Evolutionary conservation across 2,888 invertebrate genomes (phyloP).

Genomic region (Kuschelorhynchus macadamiae): DNA sequence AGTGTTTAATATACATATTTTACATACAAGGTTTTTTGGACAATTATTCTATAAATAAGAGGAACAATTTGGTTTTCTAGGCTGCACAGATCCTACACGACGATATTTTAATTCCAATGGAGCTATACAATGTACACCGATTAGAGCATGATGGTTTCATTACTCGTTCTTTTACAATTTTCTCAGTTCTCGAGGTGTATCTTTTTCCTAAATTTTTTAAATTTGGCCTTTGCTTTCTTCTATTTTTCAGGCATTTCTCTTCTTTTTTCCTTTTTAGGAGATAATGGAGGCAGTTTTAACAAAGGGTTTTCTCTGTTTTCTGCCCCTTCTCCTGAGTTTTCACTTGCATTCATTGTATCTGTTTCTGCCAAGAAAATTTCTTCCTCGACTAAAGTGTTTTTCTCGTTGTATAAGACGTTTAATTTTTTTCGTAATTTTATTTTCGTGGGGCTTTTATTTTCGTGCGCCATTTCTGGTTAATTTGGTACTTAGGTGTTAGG

Average conservation of each 20-base stretch:
- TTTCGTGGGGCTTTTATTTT: slow-evolving; percentile 26
- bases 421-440: slow-evolving; percentile 26
- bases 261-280: slow-evolving; percentile 11
- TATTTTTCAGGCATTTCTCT: neutral
- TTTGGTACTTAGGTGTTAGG: too few species aligned
- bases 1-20: slow-evolving; percentile 32
- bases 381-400: slow-evolving; percentile 26
- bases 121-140: slow-evolving; percentile 10
- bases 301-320: neutral
- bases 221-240: slow-evolving; percentile 11
- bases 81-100: slow-evolving; percentile 19
- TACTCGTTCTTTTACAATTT: slow-evolving; percentile 10
- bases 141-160: slow-evolving; percentile 7
- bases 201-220: slow-evolving; percentile 15
- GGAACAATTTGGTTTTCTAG: slow-evolving; percentile 28
- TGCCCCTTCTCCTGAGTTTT: slow-evolving; percentile 9
- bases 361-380: slow-evolving; percentile 24
- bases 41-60: slow-evolving; percentile 20
- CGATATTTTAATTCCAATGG: slow-evolving; percentile 16
- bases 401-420: slow-evolving; percentile 16
- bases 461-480: too few species aligned
- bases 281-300: neutral
- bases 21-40: slow-evolving; percentile 25
- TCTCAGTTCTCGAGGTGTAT: slow-evolving; percentile 2
- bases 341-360: neutral